Percentiles rank a stretch among this genome's conserved stretches.
Evolutionary conservation across 2,797 vertebrate species (phyloP).

Genomic region (Pangasius larnaudii): DNA sequence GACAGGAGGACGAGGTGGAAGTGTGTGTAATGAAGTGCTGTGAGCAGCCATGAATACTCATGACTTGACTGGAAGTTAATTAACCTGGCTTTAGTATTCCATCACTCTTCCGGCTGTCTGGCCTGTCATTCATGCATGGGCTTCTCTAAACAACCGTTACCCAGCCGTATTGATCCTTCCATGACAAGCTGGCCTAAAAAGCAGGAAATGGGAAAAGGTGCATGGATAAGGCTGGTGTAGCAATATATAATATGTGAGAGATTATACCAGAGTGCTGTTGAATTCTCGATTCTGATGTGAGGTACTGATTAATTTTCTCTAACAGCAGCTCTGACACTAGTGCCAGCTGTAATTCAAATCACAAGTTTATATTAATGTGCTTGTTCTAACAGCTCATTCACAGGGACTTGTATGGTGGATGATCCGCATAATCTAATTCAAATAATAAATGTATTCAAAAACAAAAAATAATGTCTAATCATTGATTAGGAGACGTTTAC

Average conservation of each 20-base stretch:
- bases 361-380: not conserved
- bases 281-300: not conserved
- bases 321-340: not conserved
- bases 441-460: not conserved
- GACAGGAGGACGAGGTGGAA: slow-evolving; percentile 34
- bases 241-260: not conserved
- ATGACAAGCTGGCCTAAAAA: slow-evolving; percentile 65
- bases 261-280: not conserved
- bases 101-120: slow-evolving; percentile 68
- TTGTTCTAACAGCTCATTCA: not conserved
- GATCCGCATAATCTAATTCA: not conserved
- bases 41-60: slow-evolving; percentile 64
- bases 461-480: no score
- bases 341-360: not conserved
- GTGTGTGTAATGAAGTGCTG: slow-evolving; percentile 33
- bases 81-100: slow-evolving; percentile 67
- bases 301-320: not conserved
- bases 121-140: slow-evolving; percentile 69
- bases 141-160: slow-evolving; percentile 73
- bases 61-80: slow-evolving; percentile 74
- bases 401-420: not conserved
- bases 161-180: slow-evolving; percentile 66
- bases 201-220: slow-evolving; percentile 44
- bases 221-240: not conserved
- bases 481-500: not conserved